Conservation (phyloP, 2,888 invertebrate genomes). For the Synergus gifuensis region DNA sequence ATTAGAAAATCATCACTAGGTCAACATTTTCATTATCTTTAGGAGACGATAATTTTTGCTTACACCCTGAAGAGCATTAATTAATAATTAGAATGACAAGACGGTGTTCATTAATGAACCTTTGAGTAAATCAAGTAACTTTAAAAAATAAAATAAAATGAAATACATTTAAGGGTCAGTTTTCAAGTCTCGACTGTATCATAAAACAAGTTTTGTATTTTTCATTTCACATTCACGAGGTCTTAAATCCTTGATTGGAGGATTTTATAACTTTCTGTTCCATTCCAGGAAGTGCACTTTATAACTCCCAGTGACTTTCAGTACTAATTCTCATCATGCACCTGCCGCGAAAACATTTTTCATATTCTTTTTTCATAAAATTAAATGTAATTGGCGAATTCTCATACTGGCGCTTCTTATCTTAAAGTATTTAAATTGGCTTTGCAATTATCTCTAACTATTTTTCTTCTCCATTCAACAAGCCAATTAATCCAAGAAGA, state of each 20-base stretch:
- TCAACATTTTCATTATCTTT: neutral
- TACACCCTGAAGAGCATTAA: neutral
- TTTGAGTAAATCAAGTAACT: slow-evolving; percentile 6
- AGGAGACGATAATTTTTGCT: slow-evolving; percentile 7
- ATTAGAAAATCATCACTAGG: neutral
- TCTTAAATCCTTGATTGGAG: neutral
- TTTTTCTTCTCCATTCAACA: neutral
- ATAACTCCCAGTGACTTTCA: neutral
- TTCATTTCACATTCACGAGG: neutral
- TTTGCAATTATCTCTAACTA: neutral
- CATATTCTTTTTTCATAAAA: neutral
- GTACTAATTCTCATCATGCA: slow-evolving; percentile 1
- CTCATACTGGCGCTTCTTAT: neutral
- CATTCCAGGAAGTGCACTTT: neutral
- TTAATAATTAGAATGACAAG: slow-evolving; percentile 16
- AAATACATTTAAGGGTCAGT: neutral
- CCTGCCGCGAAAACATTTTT: neutral
- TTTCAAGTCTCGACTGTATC: neutral
- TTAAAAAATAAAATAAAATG: neutral
- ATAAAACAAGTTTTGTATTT: neutral
- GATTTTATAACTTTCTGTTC: neutral
- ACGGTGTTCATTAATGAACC: slow-evolving; percentile 13
- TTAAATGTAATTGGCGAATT: neutral
- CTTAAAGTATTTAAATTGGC: neutral
- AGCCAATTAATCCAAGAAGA: neutral